Percentiles rank a stretch among this genome's conserved stretches.
These are phyloP conservation scores for Capromys pilorides DNA, from an alignment of 2,797 vertebrate species.

Conservation along the genomic window DNA sequence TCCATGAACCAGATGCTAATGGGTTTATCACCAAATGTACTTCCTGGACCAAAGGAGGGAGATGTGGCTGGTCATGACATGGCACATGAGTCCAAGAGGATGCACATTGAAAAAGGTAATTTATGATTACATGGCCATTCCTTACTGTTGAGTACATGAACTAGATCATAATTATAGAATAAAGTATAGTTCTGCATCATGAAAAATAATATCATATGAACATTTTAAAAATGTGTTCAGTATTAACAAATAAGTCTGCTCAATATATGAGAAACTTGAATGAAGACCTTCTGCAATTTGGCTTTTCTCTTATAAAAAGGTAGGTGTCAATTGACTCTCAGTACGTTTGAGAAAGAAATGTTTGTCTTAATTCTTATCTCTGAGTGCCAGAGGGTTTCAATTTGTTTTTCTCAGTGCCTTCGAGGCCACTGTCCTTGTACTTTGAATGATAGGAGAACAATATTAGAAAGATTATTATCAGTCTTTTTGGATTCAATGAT, in stretches of 20 bases:
- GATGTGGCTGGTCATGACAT: conserved; percentile 97
- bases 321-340: conserved; percentile 55
- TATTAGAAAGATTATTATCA: background rate
- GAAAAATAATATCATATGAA: background rate
- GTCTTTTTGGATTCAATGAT: conserved; percentile 11
- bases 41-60: conserved; percentile 97
- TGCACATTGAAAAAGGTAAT: conserved; percentile 98
- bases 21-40: conserved; percentile 96
- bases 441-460: background rate
- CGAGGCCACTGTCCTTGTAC: background rate
- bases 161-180: background rate
- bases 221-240: background rate
- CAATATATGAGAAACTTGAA: background rate
- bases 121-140: background rate
- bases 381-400: background rate
- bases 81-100: conserved; percentile 95
- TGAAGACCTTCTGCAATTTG: conserved; percentile 4
- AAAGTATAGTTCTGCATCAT: background rate
- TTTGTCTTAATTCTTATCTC: background rate
- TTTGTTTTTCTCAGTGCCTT: background rate
- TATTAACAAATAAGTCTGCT: background rate
- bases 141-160: background rate
- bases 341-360: background rate
- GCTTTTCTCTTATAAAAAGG: background rate
- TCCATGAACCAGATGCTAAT: conserved; percentile 98